phyloP scores from a whole-genome alignment of 1,140 invertebrate genomes.

The Tetraneura akinire region DNA sequence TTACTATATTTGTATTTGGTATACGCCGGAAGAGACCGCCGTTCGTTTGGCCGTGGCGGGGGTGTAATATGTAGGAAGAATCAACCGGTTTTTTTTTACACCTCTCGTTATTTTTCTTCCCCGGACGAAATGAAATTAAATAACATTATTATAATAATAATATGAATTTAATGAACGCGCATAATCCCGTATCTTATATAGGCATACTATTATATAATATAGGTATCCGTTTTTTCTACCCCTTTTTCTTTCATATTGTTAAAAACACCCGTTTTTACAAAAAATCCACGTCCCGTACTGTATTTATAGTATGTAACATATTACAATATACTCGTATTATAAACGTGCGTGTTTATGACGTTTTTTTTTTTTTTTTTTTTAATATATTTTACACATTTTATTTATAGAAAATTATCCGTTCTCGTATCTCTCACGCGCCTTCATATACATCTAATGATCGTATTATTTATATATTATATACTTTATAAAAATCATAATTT shows the following conservation, averaged over 20 bases:
- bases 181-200: neutral
- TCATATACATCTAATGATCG: no score
- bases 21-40: slow-evolving; percentile 36
- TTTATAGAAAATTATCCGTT: slow-evolving; percentile 23
- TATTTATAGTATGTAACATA: no score
- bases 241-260: neutral
- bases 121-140: neutral
- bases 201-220: neutral
- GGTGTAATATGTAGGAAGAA: slow-evolving; percentile 44
- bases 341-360: neutral
- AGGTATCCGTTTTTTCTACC: neutral
- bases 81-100: slow-evolving; percentile 40
- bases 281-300: no score
- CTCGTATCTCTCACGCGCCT: neutral
- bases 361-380: neutral
- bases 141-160: neutral
- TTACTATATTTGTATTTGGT: neutral
- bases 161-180: slow-evolving; percentile 17
- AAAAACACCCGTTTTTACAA: no score
- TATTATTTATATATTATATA: no score
- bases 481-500: no score
- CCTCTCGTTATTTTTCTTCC: slow-evolving; percentile 5
- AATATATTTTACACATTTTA: neutral
- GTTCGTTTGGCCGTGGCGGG: slow-evolving; percentile 1
- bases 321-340: neutral